Conservation (phyloP, 2,888 invertebrate genomes). For the Brachynemurus nebulosus region DNA sequence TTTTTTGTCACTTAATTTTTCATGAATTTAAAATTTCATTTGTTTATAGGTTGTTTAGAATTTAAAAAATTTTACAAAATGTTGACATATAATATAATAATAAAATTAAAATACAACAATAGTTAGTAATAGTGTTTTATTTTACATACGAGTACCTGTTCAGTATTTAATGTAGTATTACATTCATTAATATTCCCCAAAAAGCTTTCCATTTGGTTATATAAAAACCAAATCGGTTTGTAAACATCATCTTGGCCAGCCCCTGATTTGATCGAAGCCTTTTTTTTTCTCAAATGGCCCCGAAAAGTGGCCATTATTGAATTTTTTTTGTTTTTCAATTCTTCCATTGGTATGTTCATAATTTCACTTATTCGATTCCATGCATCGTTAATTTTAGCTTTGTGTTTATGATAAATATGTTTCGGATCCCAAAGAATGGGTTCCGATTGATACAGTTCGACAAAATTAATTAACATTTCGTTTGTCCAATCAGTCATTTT, state of each 20-base stretch:
- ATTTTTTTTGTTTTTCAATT: slow-evolving; percentile 16
- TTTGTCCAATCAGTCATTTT: not conserved
- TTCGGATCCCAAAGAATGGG: not conserved
- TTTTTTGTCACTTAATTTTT: no score
- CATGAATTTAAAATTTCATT: no score
- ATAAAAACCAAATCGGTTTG: slow-evolving; percentile 17
- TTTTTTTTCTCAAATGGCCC: slow-evolving; percentile 12
- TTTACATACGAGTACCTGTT: no score
- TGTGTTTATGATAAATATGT: not conserved
- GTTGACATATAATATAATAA: no score
- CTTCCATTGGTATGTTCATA: slow-evolving; percentile 2
- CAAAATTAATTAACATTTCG: not conserved
- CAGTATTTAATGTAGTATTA: slow-evolving; percentile 7
- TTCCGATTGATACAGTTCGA: not conserved
- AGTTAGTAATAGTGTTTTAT: no score
- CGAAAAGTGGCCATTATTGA: slow-evolving; percentile 17
- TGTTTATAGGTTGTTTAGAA: no score
- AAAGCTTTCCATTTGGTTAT: slow-evolving; percentile 15
- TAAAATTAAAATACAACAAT: no score
- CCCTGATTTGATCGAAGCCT: slow-evolving; percentile 13
- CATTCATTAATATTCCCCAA: slow-evolving; percentile 10
- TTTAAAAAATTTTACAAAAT: no score
- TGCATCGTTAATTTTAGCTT: not conserved
- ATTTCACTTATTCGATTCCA: slow-evolving; percentile 7
- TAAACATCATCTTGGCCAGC: slow-evolving; percentile 13